A percentile compares a stretch with the other conserved stretches of the same genome.
These are phyloP conservation scores for Phymanthus crucifer DNA, from an alignment of 92 coral and sea anemone genomes.

Conservation along the genomic window DNA sequence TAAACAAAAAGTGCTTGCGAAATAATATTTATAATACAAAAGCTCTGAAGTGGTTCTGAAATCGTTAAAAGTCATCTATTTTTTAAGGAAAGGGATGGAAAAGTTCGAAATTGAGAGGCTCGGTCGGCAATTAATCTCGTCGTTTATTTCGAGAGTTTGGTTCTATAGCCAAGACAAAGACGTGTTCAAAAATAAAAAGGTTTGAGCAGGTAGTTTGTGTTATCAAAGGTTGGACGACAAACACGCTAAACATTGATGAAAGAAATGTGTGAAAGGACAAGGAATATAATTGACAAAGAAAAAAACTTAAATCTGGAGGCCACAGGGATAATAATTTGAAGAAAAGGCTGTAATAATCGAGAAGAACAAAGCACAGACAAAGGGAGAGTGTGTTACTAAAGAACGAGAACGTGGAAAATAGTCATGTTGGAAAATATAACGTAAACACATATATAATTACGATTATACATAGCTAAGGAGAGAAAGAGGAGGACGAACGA, in stretches of 20 bases:
- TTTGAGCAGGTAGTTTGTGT: background rate
- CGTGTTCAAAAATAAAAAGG: background rate
- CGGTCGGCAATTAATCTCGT: background rate
- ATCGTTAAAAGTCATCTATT: background rate
- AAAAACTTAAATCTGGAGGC: background rate
- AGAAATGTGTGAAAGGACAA: background rate
- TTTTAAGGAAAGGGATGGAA: background rate
- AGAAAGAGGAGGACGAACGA: no score
- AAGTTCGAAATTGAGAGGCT: background rate
- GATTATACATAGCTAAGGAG: no score
- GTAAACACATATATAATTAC: no score
- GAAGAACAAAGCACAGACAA: background rate
- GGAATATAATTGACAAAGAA: background rate
- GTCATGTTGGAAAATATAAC: no score
- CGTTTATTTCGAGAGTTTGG: background rate
- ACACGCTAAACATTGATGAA: background rate
- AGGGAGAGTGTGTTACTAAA: background rate
- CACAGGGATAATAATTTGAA: background rate
- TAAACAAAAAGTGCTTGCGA: constrained; percentile 29
- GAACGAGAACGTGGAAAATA: background rate
- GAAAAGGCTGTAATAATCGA: background rate
- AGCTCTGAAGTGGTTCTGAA: constrained; percentile 23
- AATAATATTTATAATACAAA: constrained; percentile 15
- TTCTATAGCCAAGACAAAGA: background rate
- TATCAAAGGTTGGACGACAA: background rate